Conservation (phyloP, 2,797 vertebrate species). For the Gobio occitaniae region DNA sequence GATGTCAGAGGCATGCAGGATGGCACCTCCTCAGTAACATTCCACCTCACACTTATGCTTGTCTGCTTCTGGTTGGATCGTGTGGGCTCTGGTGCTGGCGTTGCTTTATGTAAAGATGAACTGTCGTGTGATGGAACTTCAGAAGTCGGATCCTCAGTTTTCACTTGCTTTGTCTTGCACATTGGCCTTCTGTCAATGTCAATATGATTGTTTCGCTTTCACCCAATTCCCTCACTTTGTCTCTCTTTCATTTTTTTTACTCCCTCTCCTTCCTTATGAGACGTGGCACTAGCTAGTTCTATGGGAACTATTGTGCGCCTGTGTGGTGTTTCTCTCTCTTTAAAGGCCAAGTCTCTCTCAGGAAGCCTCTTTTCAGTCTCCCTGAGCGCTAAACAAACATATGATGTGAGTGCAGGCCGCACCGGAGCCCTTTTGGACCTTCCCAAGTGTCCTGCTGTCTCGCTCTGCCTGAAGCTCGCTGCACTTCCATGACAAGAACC, state of each 20-base stretch:
- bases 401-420: constrained; percentile 54
- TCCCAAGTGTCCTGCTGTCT: constrained; percentile 53
- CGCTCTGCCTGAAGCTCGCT: constrained; percentile 22
- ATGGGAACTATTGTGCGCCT: constrained; percentile 45
- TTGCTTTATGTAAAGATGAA: constrained; percentile 37
- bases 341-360: constrained; percentile 53
- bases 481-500: constrained; percentile 57
- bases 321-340: constrained; percentile 33
- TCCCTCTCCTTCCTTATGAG: constrained; percentile 6
- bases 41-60: constrained; percentile 48
- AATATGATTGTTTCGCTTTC: constrained; percentile 64
- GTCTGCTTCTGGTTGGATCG: constrained; percentile 50
- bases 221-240: constrained; percentile 19
- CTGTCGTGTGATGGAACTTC: constrained; percentile 33
- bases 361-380: constrained; percentile 51
- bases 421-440: constrained; percentile 44
- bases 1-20: constrained; percentile 40
- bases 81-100: constrained; percentile 25
- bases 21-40: constrained; percentile 38
- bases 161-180: constrained; percentile 17
- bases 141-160: constrained; percentile 30
- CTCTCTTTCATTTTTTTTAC: constrained; percentile 13
- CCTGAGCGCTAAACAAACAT: constrained; percentile 55
- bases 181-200: constrained; percentile 38
- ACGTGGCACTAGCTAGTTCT: constrained; percentile 41